Percentiles rank a stretch among this genome's conserved stretches.
phyloP scores from a whole-genome alignment of 2,113 vertebrate species.

The Rhodinocichla rosea region DNA sequence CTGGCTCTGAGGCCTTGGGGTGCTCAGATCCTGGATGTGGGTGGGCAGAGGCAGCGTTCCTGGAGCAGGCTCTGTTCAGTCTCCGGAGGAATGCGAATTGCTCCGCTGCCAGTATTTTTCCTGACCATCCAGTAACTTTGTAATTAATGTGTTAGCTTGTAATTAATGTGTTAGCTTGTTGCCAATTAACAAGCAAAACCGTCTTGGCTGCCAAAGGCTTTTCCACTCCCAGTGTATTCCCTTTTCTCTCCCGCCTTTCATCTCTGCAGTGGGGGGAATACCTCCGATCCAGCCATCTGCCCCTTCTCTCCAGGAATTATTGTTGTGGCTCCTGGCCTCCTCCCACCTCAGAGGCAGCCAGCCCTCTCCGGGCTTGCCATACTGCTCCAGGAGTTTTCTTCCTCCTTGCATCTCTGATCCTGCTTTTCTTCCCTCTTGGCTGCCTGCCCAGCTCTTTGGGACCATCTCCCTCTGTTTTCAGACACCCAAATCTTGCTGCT shows the following conservation, averaged over 20 bases:
- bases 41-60: background rate
- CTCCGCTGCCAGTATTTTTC: background rate
- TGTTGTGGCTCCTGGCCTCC: background rate
- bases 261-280: background rate
- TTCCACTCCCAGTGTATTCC: background rate
- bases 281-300: background rate
- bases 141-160: conserved; percentile 10
- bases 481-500: background rate
- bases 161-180: background rate
- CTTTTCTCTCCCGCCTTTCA: background rate
- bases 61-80: background rate
- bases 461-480: background rate
- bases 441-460: background rate
- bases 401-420: background rate
- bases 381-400: background rate
- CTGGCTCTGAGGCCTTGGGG: background rate
- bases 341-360: background rate
- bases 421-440: background rate
- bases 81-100: background rate
- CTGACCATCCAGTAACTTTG: background rate
- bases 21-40: background rate
- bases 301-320: background rate
- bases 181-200: conserved; percentile 34
- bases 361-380: background rate
- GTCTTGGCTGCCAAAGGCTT: background rate